Conservation (phyloP, 2,888 invertebrate genomes). For the Hypomecis punctinalis region DNA sequence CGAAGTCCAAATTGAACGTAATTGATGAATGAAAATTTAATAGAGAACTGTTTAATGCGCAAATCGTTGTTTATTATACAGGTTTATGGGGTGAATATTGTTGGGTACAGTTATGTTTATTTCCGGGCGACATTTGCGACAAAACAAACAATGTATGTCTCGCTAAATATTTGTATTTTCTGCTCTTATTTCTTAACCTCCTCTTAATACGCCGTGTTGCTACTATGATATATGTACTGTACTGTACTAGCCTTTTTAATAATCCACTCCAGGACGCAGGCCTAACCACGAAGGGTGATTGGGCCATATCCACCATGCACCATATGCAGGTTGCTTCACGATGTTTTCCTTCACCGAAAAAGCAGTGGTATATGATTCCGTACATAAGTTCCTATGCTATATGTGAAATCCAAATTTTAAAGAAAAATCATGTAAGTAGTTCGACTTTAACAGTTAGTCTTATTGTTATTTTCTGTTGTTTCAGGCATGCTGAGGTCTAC, state of each 20-base stretch:
- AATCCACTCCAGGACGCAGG: too few relatives aligned
- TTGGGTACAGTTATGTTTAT: constrained; percentile 27
- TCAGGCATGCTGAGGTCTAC: constrained; percentile 83
- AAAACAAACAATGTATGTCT: background rate
- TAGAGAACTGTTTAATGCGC: constrained; percentile 40
- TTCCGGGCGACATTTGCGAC: background rate
- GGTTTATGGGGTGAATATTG: constrained; percentile 47
- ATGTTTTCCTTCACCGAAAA: too few relatives aligned
- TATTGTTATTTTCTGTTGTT: constrained; percentile 43
- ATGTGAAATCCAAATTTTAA: too few relatives aligned
- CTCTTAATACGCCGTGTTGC: background rate
- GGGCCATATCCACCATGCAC: too few relatives aligned
- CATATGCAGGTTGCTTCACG: too few relatives aligned
- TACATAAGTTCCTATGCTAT: too few relatives aligned
- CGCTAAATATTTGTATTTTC: background rate
- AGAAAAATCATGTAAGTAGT: background rate
- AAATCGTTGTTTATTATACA: constrained; percentile 42
- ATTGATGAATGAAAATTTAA: constrained; percentile 56
- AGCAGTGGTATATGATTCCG: too few relatives aligned
- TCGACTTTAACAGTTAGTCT: constrained; percentile 1
- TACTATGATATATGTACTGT: too few relatives aligned
- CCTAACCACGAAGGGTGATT: too few relatives aligned
- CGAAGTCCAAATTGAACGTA: constrained; percentile 48
- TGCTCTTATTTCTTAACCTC: background rate
- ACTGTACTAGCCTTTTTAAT: too few relatives aligned